Conservation (phyloP, 2,797 vertebrate genomes). For the Bufotes viridis region DNA sequence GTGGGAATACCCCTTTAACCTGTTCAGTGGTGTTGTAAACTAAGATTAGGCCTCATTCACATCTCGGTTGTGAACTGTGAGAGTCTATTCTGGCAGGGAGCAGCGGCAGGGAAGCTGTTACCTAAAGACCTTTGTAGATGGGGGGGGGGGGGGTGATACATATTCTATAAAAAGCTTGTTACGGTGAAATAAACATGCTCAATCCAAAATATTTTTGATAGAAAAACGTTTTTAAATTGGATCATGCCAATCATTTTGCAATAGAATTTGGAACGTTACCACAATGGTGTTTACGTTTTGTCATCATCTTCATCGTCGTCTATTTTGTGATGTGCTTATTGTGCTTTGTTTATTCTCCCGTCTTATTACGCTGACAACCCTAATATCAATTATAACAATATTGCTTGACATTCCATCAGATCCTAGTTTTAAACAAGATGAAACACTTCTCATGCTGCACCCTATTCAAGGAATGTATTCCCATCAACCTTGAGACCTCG, state of each 20-base stretch:
- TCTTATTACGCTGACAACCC: conserved; percentile 12
- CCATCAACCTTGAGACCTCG: conserved; percentile 33
- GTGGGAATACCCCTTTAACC: no score
- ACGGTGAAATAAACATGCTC: not conserved
- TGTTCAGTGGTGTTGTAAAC: no score
- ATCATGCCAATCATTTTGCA: not conserved
- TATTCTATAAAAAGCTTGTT: no score
- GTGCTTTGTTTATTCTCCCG: not conserved
- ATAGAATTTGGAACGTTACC: not conserved
- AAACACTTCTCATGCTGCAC: conserved; percentile 37
- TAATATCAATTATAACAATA: conserved; percentile 39
- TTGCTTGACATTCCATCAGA: conserved; percentile 2
- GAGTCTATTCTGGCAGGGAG: no score
- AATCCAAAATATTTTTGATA: not conserved
- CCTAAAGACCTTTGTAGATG: no score
- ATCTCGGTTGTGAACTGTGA: no score
- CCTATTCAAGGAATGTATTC: conserved; percentile 36
- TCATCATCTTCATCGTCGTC: not conserved
- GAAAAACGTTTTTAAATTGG: not conserved
- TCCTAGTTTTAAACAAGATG: conserved; percentile 25
- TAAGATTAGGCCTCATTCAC: no score
- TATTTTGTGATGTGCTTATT: not conserved
- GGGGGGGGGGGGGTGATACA: no score
- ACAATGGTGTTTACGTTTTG: not conserved
- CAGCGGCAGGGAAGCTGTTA: no score